These are phyloP conservation scores for Diachasma alloeum DNA, from an alignment of 1,140 invertebrate genomes.

Conservation along the genomic window DNA sequence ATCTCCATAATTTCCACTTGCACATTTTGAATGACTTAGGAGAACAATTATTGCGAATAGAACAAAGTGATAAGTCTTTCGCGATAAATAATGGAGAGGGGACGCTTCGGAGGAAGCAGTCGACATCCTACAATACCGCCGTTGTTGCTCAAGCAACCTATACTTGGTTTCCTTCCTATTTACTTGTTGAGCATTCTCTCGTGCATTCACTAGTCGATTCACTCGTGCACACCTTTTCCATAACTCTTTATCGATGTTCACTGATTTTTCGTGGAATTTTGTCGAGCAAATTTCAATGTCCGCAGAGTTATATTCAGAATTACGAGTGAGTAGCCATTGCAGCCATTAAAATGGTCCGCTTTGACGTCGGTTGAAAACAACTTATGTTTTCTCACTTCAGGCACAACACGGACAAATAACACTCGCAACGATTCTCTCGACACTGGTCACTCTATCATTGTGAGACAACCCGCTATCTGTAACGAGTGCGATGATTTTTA, in stretches of 20 bases:
- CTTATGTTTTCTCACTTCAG: slow-evolving; percentile 21
- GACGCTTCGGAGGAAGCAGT: slow-evolving; percentile 16
- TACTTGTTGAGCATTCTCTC: neutral
- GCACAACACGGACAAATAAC: slow-evolving; percentile 25
- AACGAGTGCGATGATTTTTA: too few relatives aligned
- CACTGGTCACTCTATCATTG: slow-evolving; percentile 20
- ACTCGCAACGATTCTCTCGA: slow-evolving; percentile 49
- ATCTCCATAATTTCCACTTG: neutral
- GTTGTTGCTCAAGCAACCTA: neutral
- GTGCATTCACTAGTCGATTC: neutral
- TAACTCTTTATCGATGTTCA: neutral
- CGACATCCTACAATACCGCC: slow-evolving; percentile 21
- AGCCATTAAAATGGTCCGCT: slow-evolving; percentile 15
- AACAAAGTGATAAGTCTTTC: neutral
- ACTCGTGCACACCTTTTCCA: neutral
- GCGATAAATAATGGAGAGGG: neutral
- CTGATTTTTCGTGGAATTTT: neutral
- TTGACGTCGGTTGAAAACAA: slow-evolving; percentile 46
- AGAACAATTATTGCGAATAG: neutral
- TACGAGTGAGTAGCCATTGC: neutral
- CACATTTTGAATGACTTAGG: neutral
- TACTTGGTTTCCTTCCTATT: neutral
- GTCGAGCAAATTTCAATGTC: neutral
- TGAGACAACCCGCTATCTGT: too few relatives aligned
- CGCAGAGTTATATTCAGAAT: neutral